Evolutionary conservation across 23 tunicate species (phyloP).

Genomic region (Trididemnum nubilum): DNA sequence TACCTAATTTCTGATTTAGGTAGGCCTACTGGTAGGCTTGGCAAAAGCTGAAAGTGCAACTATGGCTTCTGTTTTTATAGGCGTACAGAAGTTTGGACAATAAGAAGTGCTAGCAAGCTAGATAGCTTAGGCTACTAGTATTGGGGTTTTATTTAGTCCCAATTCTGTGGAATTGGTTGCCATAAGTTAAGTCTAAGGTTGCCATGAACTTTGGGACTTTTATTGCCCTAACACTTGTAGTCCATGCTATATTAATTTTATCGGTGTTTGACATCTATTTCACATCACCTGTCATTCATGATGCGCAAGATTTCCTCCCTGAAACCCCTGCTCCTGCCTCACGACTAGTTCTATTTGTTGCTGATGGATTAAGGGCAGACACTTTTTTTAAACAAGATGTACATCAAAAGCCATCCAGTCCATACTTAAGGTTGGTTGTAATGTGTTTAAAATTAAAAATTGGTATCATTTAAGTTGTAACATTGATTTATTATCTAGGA

Average conservation of each 20-base stretch:
- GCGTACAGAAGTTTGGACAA: no score
- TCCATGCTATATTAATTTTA: conserved; percentile 65
- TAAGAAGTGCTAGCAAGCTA: no score
- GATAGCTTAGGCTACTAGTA: no score
- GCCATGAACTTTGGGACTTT: conserved; percentile 47
- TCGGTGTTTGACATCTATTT: conserved; percentile 94
- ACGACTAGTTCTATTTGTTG: conserved; percentile 80
- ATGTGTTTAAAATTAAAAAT: neutral
- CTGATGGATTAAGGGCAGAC: conserved; percentile 90
- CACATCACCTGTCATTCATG: conserved; percentile 86
- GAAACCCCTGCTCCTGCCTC: conserved; percentile 44
- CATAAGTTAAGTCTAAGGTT: no score
- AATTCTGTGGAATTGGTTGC: no score
- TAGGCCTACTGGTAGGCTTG: no score
- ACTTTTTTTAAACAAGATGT: conserved; percentile 50
- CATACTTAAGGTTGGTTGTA: conserved; percentile 61
- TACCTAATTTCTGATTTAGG: no score
- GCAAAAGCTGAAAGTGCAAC: no score
- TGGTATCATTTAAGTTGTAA: no score
- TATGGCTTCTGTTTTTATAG: no score
- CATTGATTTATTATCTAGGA: no score
- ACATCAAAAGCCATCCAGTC: conserved; percentile 34
- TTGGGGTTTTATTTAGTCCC: no score
- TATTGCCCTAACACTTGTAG: conserved; percentile 53
- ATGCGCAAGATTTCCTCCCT: conserved; percentile 33